phyloP scores from a whole-genome alignment of 2,888 invertebrate genomes.

The Poecilus cupreus region DNA sequence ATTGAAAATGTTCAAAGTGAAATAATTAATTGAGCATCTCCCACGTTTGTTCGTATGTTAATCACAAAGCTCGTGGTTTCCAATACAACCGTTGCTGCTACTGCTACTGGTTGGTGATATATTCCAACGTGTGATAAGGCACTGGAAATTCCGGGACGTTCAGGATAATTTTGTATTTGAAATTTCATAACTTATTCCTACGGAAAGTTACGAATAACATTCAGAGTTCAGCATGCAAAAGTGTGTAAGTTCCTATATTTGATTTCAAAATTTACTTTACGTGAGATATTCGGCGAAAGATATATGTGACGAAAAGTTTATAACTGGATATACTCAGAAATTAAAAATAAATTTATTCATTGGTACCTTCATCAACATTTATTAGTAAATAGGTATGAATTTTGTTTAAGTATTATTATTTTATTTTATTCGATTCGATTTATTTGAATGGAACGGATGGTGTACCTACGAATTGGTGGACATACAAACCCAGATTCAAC shows the following conservation, averaged over 20 bases:
- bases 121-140: neutral
- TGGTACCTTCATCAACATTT: no score
- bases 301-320: neutral
- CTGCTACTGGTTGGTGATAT: neutral
- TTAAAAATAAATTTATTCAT: no score
- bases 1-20: constrained; percentile 53
- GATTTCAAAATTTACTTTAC: constrained; percentile 26
- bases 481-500: no score
- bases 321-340: neutral
- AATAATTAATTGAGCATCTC: constrained; percentile 36
- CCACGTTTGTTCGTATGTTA: constrained; percentile 15
- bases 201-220: constrained; percentile 21
- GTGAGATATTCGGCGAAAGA: constrained; percentile 18
- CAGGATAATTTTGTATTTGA: constrained; percentile 6
- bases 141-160: neutral
- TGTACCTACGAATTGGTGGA: no score
- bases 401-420: no score
- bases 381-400: no score
- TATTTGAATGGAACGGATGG: no score
- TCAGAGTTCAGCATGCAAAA: neutral
- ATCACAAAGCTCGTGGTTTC: neutral
- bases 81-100: neutral
- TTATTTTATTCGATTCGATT: no score
- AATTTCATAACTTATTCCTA: constrained; percentile 21
- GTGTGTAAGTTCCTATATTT: constrained; percentile 14